Evolutionary conservation across 2,113 vertebrate genomes (phyloP).

Genomic region (Aptenodytes forsteri): DNA sequence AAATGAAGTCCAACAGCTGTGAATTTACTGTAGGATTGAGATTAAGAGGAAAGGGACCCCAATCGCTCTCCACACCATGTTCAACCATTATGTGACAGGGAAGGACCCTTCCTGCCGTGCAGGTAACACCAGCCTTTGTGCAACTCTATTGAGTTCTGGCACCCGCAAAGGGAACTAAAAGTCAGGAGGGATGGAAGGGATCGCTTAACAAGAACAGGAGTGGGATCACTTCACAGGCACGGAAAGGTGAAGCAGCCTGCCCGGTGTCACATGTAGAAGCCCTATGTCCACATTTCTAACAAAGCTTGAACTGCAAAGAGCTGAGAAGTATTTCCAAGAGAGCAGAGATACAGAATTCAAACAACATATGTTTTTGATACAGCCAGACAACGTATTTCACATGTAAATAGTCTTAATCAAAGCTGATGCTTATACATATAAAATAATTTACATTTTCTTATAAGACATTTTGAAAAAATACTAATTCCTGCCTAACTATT

Average conservation of each 20-base stretch:
- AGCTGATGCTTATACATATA: not conserved
- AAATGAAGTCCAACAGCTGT: not conserved
- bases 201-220: not conserved
- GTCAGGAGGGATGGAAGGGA: not conserved
- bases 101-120: fast-evolving
- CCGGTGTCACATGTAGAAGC: fast-evolving
- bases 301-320: not conserved
- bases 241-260: not conserved
- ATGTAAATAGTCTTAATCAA: not conserved
- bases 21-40: not conserved
- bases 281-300: not conserved
- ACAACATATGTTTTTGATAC: not conserved
- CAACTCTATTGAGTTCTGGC: not conserved
- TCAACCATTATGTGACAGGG: fast-evolving
- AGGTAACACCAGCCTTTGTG: not conserved
- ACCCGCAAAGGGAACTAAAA: fast-evolving
- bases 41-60: not conserved
- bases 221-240: fast-evolving
- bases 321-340: not conserved
- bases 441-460: not conserved
- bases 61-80: fast-evolving
- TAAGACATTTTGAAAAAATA: not conserved
- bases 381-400: not conserved
- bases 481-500: not conserved
- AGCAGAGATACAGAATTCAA: not conserved